Conservation (phyloP, 2,888 invertebrate genomes). For the Caenorhabditis afra region DNA sequence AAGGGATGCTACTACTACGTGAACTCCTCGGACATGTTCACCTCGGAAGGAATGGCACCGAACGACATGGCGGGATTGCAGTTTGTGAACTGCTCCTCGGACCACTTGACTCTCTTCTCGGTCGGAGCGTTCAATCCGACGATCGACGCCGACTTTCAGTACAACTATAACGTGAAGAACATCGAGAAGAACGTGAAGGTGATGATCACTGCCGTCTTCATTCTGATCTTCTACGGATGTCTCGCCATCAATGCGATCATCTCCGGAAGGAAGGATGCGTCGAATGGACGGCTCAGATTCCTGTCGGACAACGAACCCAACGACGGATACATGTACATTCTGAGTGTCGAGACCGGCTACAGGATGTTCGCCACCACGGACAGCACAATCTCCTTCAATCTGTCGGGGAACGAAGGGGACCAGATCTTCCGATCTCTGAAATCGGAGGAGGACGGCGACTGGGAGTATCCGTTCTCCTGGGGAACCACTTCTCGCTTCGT, state of each 20-base stretch:
- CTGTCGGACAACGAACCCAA: slow-evolving; percentile 65
- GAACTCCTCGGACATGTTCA: slow-evolving; percentile 59
- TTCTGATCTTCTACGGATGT: slow-evolving; percentile 39
- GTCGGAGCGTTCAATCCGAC: slow-evolving; percentile 68
- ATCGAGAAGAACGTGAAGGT: slow-evolving; percentile 59
- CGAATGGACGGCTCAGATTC: slow-evolving; percentile 53
- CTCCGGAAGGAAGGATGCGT: slow-evolving; percentile 28
- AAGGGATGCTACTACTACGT: slow-evolving; percentile 71
- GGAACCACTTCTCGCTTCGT: slow-evolving; percentile 68
- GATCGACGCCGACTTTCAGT: slow-evolving; percentile 61
- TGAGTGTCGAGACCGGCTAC: slow-evolving; percentile 70
- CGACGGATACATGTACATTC: slow-evolving; percentile 70
- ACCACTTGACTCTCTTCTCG: slow-evolving; percentile 67
- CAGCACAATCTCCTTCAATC: slow-evolving; percentile 67
- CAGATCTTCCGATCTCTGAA: slow-evolving; percentile 61
- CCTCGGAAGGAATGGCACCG: slow-evolving; percentile 59
- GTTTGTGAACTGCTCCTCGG: slow-evolving; percentile 56
- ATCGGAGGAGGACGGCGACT: slow-evolving; percentile 41
- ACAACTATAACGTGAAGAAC: slow-evolving; percentile 60
- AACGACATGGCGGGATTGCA: slow-evolving; percentile 45
- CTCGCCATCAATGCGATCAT: slow-evolving; percentile 26
- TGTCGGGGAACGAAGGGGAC: slow-evolving; percentile 63
- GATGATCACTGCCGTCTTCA: slow-evolving; percentile 45
- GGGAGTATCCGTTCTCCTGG: slow-evolving; percentile 64
- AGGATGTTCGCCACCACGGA: slow-evolving; percentile 68